These are phyloP conservation scores for Danaus melanippus DNA, from an alignment of 1,140 invertebrate genomes.

Conservation along the genomic window DNA sequence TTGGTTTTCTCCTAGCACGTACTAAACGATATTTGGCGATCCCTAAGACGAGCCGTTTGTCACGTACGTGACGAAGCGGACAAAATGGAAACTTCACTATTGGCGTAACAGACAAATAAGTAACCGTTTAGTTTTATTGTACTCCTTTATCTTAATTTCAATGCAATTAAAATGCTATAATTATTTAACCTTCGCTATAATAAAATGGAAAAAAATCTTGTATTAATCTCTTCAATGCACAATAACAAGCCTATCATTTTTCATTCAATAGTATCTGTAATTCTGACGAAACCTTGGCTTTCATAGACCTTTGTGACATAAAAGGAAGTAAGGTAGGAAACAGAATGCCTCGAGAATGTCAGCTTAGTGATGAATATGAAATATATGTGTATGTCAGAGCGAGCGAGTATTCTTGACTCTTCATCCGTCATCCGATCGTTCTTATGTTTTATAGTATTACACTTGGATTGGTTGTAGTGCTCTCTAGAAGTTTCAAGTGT, in stretches of 20 bases:
- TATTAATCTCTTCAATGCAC: not conserved
- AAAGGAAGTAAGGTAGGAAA: constrained; percentile 32
- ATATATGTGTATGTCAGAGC: constrained; percentile 15
- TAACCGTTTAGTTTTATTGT: constrained; percentile 39
- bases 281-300: too few species aligned
- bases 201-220: not conserved
- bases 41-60: constrained; percentile 69
- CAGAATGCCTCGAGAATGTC: not conserved
- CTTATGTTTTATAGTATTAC: constrained; percentile 22
- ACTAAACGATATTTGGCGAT: constrained; percentile 72
- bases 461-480: constrained; percentile 16
- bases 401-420: constrained; percentile 4
- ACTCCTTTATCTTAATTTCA: constrained; percentile 2
- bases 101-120: constrained; percentile 64
- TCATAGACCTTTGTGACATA: too few species aligned
- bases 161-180: too few species aligned
- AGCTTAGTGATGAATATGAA: constrained; percentile 8
- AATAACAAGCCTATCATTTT: too few species aligned
- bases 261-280: too few species aligned
- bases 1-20: constrained; percentile 67
- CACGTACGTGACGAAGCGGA: constrained; percentile 66
- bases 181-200: too few species aligned
- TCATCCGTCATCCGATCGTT: constrained; percentile 20
- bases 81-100: constrained; percentile 65
- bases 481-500: constrained; percentile 20